Base-by-base conservation (phyloP, 2,113 vertebrate genomes). In the Galemys pyrenaicus region DNA sequence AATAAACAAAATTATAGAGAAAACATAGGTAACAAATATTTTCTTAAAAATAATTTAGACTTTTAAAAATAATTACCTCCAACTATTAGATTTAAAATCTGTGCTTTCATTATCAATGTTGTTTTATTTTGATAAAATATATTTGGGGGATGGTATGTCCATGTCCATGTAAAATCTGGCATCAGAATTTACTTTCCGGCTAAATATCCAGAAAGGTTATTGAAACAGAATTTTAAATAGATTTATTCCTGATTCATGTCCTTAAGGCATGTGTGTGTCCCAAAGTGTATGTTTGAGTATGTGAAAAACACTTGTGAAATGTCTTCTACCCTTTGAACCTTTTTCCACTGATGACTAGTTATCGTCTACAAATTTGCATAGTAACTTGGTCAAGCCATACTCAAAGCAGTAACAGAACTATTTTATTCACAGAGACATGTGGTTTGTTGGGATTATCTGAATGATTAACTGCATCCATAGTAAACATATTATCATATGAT, bases 111-210 rank as follows among this genome's bases (percentile, higher is more conserved):
- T 60, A 82, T 49, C 10, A 51, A 51, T 51, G 44, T 92, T 20
- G 68, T 80, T 94, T 94, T 74, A 82, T 94, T 96, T 89, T 84
- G 70, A 51, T 64, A 37, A 94, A 83, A 94, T 65, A 4, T 74
- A 88, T 92, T 94, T 95, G 44, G 70, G 71, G 17, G 70, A 51
- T 28, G 78, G 41, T 78, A 60, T 78, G 35, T 49, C 37, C 16
- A 32, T 51, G 32, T 64, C 94, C 16, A 32, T 51, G 32, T 65
- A 94, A 92, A 94, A 88, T 74, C 82, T 94, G 85, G 49, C 78
- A 75, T 46, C 86, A 46, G 46, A 70, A 16, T 79, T 93, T 79
- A 41, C 22, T 97, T 96, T 89, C 46, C 74, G 73, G 41, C 11
- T 62, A 64, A 82, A 32, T 85, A 80, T 67, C 85, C 80, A 58